Evolutionary conservation across 2,888 invertebrate species (phyloP).

Genomic region (Caenorhabditis sp.): DNA sequence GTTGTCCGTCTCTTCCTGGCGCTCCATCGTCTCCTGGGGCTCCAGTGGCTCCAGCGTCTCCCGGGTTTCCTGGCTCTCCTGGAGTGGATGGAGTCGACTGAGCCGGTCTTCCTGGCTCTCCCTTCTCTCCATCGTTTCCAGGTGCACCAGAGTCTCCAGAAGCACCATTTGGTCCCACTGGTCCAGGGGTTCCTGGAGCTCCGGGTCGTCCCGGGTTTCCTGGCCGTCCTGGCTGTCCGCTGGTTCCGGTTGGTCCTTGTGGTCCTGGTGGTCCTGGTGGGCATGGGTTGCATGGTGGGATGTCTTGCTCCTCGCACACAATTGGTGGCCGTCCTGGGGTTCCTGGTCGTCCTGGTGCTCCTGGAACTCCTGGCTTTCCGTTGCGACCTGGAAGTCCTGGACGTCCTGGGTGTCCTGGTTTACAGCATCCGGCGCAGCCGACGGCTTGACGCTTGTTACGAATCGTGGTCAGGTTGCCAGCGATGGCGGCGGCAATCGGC

Average conservation of each 20-base stretch:
- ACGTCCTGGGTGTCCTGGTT: constrained; percentile 81
- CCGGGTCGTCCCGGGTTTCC: constrained; percentile 81
- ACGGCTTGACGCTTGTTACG: constrained; percentile 78
- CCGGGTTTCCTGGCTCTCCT: constrained; percentile 81
- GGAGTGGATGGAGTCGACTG: constrained; percentile 78
- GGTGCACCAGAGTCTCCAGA: constrained; percentile 76
- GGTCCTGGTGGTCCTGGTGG: constrained; percentile 81
- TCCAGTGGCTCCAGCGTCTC: constrained; percentile 78
- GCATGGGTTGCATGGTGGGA: constrained; percentile 83
- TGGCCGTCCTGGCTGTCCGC: constrained; percentile 77
- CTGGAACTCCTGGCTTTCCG: constrained; percentile 78
- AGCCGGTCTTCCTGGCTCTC: constrained; percentile 79
- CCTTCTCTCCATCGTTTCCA: constrained; percentile 78
- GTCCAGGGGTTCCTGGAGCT: constrained; percentile 76
- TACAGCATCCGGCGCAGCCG: constrained; percentile 81
- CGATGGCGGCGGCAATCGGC: constrained; percentile 74
- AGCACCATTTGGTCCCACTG: constrained; percentile 76
- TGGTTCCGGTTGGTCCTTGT: constrained; percentile 77
- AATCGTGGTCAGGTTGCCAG: constrained; percentile 68
- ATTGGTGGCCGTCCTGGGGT: constrained; percentile 80
- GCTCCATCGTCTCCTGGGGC: constrained; percentile 80
- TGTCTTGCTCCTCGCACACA: constrained; percentile 82
- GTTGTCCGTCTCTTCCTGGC: constrained; percentile 80
- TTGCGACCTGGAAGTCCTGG: constrained; percentile 78
- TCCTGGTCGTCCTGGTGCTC: constrained; percentile 79